Evolutionary conservation across 2,888 invertebrate genomes (phyloP).

Genomic region (Agonopterix alstromeriana): DNA sequence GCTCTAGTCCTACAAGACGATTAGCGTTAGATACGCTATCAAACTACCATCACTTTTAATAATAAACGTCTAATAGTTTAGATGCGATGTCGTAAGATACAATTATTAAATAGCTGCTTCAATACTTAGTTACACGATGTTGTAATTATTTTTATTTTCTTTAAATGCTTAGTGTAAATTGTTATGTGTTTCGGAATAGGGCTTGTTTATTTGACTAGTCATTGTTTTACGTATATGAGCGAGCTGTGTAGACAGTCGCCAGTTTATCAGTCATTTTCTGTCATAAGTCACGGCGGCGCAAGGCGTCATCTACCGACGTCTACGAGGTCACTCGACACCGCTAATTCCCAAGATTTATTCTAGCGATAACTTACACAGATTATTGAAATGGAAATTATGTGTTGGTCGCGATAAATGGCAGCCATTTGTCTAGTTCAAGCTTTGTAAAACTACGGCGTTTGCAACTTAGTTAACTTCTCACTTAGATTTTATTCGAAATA

Average conservation of each 20-base stretch:
- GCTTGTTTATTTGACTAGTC: too few species aligned
- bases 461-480: slow-evolving; percentile 9
- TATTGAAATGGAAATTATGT: slow-evolving; percentile 39
- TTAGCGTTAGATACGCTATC: slow-evolving; percentile 6
- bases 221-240: too few species aligned
- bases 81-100: slow-evolving; percentile 2
- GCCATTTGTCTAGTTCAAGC: slow-evolving; percentile 29
- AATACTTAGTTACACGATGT: not conserved
- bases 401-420: slow-evolving; percentile 37
- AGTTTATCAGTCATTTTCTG: slow-evolving; percentile 9
- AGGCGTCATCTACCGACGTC: slow-evolving; percentile 6
- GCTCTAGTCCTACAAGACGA: slow-evolving; percentile 6
- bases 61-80: slow-evolving; percentile 7
- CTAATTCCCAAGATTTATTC: slow-evolving; percentile 35
- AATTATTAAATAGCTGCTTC: not conserved
- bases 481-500: slow-evolving; percentile 3
- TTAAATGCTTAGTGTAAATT: not conserved
- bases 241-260: too few species aligned
- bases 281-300: slow-evolving; percentile 5
- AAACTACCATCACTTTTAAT: slow-evolving; percentile 8
- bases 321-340: slow-evolving; percentile 12
- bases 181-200: too few species aligned
- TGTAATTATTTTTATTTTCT: not conserved
- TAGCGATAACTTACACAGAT: slow-evolving; percentile 36
- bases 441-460: slow-evolving; percentile 12